Evolutionary conservation across 2,888 invertebrate species (phyloP).

Genomic region (Hirtodrosophila confusa): DNA sequence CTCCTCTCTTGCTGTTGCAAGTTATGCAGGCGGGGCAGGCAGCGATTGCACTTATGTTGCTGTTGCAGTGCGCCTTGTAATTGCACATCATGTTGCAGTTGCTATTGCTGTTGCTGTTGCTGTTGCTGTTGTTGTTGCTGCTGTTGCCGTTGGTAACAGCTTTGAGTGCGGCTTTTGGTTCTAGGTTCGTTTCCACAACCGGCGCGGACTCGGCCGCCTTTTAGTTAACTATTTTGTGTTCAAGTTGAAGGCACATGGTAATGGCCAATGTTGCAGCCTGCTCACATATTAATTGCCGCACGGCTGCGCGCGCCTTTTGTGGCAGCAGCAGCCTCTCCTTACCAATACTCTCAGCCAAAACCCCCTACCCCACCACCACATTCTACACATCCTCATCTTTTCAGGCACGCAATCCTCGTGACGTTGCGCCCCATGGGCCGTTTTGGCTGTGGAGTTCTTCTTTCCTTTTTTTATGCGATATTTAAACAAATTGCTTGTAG

Average conservation of each 20-base stretch:
- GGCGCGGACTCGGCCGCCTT: conserved; percentile 57
- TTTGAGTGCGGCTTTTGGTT: conserved; percentile 31
- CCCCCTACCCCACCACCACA: neutral
- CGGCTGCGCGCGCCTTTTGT: conserved; percentile 80
- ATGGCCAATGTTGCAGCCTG: conserved; percentile 79
- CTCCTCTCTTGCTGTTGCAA: conserved; percentile 27
- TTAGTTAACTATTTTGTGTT: conserved; percentile 81
- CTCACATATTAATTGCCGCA: conserved; percentile 80
- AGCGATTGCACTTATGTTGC: conserved; percentile 74
- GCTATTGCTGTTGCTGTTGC: conserved; percentile 46
- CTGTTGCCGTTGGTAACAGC: conserved; percentile 63
- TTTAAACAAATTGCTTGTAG: conserved; percentile 81
- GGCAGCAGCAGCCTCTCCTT: conserved; percentile 41
- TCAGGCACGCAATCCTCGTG: conserved; percentile 57
- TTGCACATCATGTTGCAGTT: conserved; percentile 66
- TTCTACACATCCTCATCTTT: conserved; percentile 22
- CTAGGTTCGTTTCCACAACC: neutral
- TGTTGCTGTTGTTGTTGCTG: conserved; percentile 62
- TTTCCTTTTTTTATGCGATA: conserved; percentile 70
- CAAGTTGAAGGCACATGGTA: conserved; percentile 80
- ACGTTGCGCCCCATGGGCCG: conserved; percentile 58
- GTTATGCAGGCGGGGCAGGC: conserved; percentile 70
- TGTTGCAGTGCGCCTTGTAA: conserved; percentile 59
- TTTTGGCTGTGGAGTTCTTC: conserved; percentile 15
- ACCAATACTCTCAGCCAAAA: conserved; percentile 7